A percentile compares a stretch with the other conserved stretches of the same genome.
Conservation (phyloP, 2,888 invertebrate genomes). For the Caenorhabditis sp. region DNA sequence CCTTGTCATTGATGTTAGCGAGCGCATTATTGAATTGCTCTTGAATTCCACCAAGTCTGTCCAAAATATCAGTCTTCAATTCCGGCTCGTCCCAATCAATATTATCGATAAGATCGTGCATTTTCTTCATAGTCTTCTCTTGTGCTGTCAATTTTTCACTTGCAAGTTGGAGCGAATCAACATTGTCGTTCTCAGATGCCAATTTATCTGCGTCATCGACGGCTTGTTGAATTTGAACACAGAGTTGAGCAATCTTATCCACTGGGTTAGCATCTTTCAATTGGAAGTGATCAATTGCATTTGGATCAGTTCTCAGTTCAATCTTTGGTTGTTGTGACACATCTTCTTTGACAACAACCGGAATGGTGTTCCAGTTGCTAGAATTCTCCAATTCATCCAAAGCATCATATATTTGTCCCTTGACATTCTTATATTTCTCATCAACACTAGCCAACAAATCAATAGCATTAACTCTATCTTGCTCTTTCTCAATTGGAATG, state of each 20-base stretch:
- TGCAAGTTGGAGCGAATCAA: constrained; percentile 35
- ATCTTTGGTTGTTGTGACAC: constrained; percentile 20
- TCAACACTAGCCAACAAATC: constrained; percentile 23
- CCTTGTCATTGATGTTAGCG: constrained; percentile 28
- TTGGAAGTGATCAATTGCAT: constrained; percentile 31
- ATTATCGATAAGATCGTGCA: constrained; percentile 18
- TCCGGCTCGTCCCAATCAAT: constrained; percentile 9
- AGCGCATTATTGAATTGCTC: constrained; percentile 24
- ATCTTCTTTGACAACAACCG: constrained; percentile 10
- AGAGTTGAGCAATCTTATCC: constrained; percentile 23
- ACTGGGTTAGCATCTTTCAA: constrained; percentile 28
- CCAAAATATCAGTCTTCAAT: constrained; percentile 25
- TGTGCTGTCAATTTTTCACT: constrained; percentile 36
- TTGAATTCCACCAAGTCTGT: constrained; percentile 16
- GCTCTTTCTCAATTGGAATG: constrained; percentile 24
- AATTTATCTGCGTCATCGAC: constrained; percentile 29
- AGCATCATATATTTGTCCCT: constrained; percentile 3
- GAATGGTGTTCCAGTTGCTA: constrained; percentile 32
- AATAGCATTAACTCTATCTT: constrained; percentile 27
- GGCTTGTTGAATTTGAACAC: constrained; percentile 29
- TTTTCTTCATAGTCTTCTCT: constrained; percentile 34
- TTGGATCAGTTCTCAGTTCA: constrained; percentile 35
- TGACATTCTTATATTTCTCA: constrained; percentile 13
- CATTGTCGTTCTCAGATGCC: constrained; percentile 22
- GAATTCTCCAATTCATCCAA: background rate